These are phyloP conservation scores for Sebastes minor DNA, from an alignment of 2,797 vertebrate genomes.

Conservation along the genomic window DNA sequence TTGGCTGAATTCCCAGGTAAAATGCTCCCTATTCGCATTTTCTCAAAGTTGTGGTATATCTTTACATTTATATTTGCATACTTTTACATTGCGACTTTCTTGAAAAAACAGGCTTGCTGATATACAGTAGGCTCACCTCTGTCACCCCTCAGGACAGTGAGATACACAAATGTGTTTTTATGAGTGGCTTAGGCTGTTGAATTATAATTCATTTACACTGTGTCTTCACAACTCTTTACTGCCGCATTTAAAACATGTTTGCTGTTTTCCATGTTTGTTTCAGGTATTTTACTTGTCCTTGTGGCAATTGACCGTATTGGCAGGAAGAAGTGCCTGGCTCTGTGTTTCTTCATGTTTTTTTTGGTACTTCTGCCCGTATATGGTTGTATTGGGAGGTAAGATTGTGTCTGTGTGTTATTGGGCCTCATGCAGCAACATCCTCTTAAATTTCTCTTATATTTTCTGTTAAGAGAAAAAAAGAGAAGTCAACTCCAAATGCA, in stretches of 20 bases:
- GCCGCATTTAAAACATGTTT: not conserved
- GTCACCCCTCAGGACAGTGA: too few relatives aligned
- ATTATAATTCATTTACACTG: too few relatives aligned
- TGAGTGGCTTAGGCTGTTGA: too few relatives aligned
- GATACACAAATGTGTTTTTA: not conserved
- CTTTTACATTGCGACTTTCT: not conserved
- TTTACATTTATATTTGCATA: not conserved
- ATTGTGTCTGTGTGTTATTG: not conserved
- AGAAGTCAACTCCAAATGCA: too few relatives aligned
- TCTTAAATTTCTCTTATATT: too few relatives aligned
- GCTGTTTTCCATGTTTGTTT: not conserved
- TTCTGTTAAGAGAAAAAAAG: too few relatives aligned
- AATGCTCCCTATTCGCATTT: not conserved
- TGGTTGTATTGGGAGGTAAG: conserved; percentile 89
- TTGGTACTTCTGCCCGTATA: conserved; percentile 87
- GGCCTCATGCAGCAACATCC: too few relatives aligned
- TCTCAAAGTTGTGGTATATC: not conserved
- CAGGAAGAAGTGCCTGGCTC: conserved; percentile 91
- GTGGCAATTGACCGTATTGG: conserved; percentile 89
- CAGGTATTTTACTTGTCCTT: conserved; percentile 87
- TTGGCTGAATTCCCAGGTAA: conserved; percentile 94
- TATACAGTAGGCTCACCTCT: not conserved
- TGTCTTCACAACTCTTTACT: not conserved
- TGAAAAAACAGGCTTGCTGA: not conserved
- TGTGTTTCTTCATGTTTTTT: conserved; percentile 87